These are phyloP conservation scores for Actenoides lindsayi DNA, from an alignment of 2,113 vertebrate species.

Conservation along the genomic window DNA sequence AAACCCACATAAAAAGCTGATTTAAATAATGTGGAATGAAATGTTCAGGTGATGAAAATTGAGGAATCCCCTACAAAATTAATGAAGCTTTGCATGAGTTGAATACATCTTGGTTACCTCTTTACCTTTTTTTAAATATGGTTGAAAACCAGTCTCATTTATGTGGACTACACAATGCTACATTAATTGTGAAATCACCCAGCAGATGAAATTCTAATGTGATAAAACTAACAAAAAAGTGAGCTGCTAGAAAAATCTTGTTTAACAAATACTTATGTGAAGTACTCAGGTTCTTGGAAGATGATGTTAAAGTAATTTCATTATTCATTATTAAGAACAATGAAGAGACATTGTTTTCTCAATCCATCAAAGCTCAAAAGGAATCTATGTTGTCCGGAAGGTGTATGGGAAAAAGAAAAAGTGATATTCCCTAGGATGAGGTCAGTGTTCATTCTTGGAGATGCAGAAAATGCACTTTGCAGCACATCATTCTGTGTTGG, in stretches of 20 bases:
- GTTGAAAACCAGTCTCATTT: background rate
- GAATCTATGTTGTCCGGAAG: background rate
- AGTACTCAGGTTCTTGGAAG: background rate
- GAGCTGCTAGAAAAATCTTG: background rate
- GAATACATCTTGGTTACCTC: background rate
- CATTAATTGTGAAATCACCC: background rate
- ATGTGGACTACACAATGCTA: background rate
- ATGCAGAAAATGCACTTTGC: background rate
- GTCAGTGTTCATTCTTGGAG: background rate
- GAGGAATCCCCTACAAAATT: background rate
- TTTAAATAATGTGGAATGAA: background rate
- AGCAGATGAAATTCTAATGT: background rate
- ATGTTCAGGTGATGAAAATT: background rate
- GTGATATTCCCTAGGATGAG: background rate
- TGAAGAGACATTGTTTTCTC: background rate
- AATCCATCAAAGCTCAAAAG: background rate
- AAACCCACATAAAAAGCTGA: background rate
- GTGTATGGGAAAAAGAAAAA: background rate
- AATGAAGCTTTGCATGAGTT: background rate
- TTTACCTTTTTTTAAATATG: background rate
- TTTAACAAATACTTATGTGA: background rate
- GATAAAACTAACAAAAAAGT: background rate
- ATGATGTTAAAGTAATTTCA: background rate
- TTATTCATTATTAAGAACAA: background rate
- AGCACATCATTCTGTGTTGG: background rate